Conservation (phyloP, 2,113 vertebrate species). For the Passer montanus region DNA sequence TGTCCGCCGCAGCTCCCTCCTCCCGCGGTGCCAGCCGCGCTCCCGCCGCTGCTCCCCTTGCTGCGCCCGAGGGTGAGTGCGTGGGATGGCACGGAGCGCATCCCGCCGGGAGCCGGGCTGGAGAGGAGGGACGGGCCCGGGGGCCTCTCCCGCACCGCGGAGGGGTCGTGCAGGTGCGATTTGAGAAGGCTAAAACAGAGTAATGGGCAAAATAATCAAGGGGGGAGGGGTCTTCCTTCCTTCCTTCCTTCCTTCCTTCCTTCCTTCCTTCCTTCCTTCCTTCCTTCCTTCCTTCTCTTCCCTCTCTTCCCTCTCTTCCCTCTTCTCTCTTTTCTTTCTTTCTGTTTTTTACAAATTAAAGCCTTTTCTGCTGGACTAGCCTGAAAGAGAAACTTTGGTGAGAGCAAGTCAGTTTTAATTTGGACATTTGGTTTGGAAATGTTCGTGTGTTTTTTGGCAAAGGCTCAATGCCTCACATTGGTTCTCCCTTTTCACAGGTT, state of each 20-base stretch:
- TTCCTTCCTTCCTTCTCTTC: too few species aligned
- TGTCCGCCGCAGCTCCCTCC: neutral
- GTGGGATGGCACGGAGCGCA: rapidly evolving
- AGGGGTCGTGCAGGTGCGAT: neutral
- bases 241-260: neutral
- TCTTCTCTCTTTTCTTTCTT: too few species aligned
- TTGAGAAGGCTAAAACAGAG: neutral
- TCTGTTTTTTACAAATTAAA: neutral
- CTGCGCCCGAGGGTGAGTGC: neutral
- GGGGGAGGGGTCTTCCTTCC: too few species aligned
- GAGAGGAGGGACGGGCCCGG: rapidly evolving
- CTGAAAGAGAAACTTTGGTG: neutral
- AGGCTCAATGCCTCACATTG: rapidly evolving
- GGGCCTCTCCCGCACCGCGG: neutral
- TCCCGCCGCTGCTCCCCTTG: neutral
- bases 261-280: too few species aligned
- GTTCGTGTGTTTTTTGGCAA: neutral
- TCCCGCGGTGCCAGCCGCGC: neutral
- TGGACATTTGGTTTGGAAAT: neutral
- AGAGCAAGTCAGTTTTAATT: neutral
- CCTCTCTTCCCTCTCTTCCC: too few species aligned
- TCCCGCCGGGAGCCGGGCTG: neutral
- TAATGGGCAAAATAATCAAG: neutral
- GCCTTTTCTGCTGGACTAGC: neutral
- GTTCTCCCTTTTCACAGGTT: neutral